phyloP scores from a whole-genome alignment of 2,888 invertebrate species.

The Diadegma fenestrale region DNA sequence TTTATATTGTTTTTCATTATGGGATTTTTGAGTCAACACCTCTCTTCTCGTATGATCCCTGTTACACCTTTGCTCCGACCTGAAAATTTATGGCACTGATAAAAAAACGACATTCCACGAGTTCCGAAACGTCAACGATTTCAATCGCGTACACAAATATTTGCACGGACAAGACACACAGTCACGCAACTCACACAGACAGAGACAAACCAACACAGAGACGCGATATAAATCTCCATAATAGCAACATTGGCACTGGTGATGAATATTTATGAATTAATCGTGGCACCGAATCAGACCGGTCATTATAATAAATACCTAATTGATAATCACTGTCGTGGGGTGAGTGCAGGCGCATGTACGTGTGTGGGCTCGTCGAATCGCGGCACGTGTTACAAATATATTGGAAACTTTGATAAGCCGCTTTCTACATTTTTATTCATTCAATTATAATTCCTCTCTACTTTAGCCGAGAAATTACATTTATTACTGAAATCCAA shows the following conservation, averaged over 20 bases:
- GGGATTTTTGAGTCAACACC: neutral
- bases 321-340: conserved; percentile 61
- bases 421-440: conserved; percentile 12
- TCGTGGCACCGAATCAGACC: conserved; percentile 54
- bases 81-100: conserved; percentile 25
- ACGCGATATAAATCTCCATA: conserved; percentile 40
- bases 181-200: neutral
- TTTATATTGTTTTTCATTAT: conserved; percentile 6
- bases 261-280: conserved; percentile 62
- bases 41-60: neutral
- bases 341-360: conserved; percentile 21
- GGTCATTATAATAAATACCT: conserved; percentile 62
- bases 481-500: neutral
- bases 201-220: neutral
- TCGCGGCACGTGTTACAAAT: conserved; percentile 52
- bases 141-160: conserved; percentile 16
- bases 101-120: conserved; percentile 34
- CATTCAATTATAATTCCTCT: neutral
- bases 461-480: neutral
- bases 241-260: conserved; percentile 29
- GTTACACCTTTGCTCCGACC: neutral
- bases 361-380: conserved; percentile 34
- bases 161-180: neutral
- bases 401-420: conserved; percentile 33
- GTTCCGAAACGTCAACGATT: conserved; percentile 46